A percentile compares a stretch with the other conserved stretches of the same genome.
phyloP scores from a whole-genome alignment of 2,888 invertebrate genomes.

The Pediacus dermestoides region DNA sequence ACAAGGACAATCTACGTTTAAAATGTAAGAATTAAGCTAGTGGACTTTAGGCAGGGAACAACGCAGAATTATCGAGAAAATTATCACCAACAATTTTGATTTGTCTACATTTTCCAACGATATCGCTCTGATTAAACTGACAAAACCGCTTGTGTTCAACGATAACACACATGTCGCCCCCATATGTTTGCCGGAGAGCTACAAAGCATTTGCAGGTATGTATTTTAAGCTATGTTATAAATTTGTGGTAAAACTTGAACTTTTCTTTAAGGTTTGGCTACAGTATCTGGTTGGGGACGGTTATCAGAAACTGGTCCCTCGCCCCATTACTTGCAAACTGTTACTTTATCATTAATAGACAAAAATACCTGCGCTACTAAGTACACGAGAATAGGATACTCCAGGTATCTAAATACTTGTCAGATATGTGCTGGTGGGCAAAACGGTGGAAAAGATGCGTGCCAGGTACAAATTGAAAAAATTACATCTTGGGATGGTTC shows the following conservation, averaged over 20 bases:
- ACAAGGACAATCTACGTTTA: too few species aligned
- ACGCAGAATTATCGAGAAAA: constrained; percentile 22
- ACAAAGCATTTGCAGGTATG: constrained; percentile 28
- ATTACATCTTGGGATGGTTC: constrained; percentile 1
- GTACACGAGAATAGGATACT: constrained; percentile 29
- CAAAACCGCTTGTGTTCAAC: constrained; percentile 22
- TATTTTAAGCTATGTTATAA: not conserved
- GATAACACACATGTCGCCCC: constrained; percentile 19
- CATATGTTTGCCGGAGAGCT: constrained; percentile 30
- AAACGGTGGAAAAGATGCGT: constrained; percentile 33
- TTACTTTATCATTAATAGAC: constrained; percentile 27
- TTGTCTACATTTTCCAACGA: constrained; percentile 31
- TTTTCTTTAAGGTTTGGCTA: constrained; percentile 14
- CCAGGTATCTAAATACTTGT: constrained; percentile 27
- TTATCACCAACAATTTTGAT: constrained; percentile 27
- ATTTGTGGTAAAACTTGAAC: too few species aligned
- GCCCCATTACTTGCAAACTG: constrained; percentile 25
- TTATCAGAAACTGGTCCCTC: constrained; percentile 25
- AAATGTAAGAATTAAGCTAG: too few species aligned
- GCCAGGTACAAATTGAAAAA: constrained; percentile 27
- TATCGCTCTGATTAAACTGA: constrained; percentile 31
- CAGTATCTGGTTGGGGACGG: constrained; percentile 35
- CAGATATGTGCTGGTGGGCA: constrained; percentile 33
- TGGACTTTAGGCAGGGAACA: constrained; percentile 31
- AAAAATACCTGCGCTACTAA: constrained; percentile 24